Conservation (phyloP, 2,888 invertebrate genomes). For the Acholoe squamosa region DNA sequence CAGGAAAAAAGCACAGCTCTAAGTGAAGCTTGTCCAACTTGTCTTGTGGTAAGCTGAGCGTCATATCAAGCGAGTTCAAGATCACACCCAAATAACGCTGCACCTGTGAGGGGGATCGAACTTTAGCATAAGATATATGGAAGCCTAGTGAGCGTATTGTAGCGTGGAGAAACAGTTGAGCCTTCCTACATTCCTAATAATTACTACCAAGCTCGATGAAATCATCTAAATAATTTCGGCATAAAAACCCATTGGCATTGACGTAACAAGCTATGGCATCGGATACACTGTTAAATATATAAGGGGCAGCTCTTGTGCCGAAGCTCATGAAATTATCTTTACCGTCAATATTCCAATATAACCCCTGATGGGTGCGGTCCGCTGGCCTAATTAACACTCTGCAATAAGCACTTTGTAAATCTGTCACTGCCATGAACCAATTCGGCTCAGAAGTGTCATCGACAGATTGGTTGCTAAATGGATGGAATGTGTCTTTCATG, state of each 20-base stretch:
- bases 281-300: neutral
- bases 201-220: neutral
- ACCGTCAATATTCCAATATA: too few species aligned
- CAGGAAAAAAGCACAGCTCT: too few species aligned
- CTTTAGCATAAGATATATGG: neutral
- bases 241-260: neutral
- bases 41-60: too few species aligned
- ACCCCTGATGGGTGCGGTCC: too few species aligned
- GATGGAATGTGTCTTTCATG: too few species aligned
- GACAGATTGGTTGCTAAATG: too few species aligned
- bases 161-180: neutral
- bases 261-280: neutral
- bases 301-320: neutral
- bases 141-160: neutral
- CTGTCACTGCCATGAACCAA: too few species aligned
- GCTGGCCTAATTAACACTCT: too few species aligned
- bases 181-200: neutral
- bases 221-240: neutral
- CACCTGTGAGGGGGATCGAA: neutral
- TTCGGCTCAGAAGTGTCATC: too few species aligned
- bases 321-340: neutral
- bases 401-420: too few species aligned
- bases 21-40: too few species aligned
- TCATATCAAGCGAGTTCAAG: too few species aligned
- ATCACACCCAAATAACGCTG: neutral